Conservation (phyloP, 2,888 invertebrate genomes). For the Diarsia mendica region DNA sequence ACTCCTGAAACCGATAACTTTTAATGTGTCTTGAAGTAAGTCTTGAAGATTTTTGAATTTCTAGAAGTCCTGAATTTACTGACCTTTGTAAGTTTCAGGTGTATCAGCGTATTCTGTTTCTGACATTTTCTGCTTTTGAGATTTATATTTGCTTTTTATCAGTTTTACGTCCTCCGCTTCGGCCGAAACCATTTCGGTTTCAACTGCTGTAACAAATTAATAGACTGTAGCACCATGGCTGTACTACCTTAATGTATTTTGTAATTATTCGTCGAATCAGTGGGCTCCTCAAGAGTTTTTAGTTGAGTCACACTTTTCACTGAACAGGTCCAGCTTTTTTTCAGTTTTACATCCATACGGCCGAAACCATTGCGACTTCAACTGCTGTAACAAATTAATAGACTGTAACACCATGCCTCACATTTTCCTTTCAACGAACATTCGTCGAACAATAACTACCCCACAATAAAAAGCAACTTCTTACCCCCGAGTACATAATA, state of each 20-base stretch:
- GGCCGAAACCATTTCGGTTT: too few species aligned
- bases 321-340: too few species aligned
- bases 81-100: not conserved
- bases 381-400: not conserved
- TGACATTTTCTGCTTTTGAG: not conserved
- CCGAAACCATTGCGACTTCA: not conserved
- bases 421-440: slow-evolving; percentile 16
- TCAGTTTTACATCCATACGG: too few species aligned
- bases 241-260: too few species aligned
- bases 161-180: not conserved
- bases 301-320: too few species aligned
- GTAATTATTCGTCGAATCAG: too few species aligned
- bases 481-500: slow-evolving; percentile 60
- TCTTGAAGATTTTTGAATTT: too few species aligned
- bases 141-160: not conserved
- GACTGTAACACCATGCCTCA: not conserved
- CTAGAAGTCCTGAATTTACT: not conserved
- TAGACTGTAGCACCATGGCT: too few species aligned
- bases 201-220: too few species aligned
- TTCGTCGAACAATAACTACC: slow-evolving; percentile 51
- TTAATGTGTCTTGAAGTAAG: not conserved
- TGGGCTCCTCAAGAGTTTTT: too few species aligned
- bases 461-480: slow-evolving; percentile 62
- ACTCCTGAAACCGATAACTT: not conserved
- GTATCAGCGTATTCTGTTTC: not conserved